A percentile compares a stretch with the other conserved stretches of the same genome.
phyloP scores from a whole-genome alignment of 2,113 vertebrate genomes.

The Brachyhypopomus occidentalis region DNA sequence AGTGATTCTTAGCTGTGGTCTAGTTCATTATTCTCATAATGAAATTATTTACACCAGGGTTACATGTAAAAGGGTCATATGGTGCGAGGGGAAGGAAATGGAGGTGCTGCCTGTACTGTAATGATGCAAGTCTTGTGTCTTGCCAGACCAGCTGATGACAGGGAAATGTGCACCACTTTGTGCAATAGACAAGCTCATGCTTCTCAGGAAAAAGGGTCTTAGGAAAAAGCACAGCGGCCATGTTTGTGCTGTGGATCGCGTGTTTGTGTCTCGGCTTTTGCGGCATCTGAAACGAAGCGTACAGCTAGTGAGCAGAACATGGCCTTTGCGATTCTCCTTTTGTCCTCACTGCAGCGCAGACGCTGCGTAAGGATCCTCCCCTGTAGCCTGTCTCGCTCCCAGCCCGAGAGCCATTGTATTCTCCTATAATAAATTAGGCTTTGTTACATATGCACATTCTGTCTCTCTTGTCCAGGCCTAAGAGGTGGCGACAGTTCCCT shows the following conservation, averaged over 20 bases:
- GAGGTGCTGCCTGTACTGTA: neutral
- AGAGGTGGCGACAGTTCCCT: constrained; percentile 30
- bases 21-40: constrained; percentile 1
- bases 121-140: neutral
- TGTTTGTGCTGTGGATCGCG: neutral
- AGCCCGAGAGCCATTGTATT: constrained; percentile 49
- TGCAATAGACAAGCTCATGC: neutral
- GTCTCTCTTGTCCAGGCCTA: constrained; percentile 39
- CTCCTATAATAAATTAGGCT: constrained; percentile 57
- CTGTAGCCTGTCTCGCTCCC: constrained; percentile 22
- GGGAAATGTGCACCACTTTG: neutral
- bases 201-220: constrained; percentile 21
- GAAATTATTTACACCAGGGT: constrained; percentile 5
- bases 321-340: constrained; percentile 16
- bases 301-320: neutral
- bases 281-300: constrained; percentile 4
- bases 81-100: neutral
- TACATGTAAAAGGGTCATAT: neutral
- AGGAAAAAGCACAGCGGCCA: neutral
- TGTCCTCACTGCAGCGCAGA: constrained; percentile 41
- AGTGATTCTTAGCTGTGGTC: constrained; percentile 30
- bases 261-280: neutral
- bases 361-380: constrained; percentile 12
- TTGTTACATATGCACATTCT: constrained; percentile 54
- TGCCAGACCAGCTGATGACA: neutral